Conservation (phyloP, 35 echinoderm and acorn worm genomes). For the Ptychodera flava region DNA sequence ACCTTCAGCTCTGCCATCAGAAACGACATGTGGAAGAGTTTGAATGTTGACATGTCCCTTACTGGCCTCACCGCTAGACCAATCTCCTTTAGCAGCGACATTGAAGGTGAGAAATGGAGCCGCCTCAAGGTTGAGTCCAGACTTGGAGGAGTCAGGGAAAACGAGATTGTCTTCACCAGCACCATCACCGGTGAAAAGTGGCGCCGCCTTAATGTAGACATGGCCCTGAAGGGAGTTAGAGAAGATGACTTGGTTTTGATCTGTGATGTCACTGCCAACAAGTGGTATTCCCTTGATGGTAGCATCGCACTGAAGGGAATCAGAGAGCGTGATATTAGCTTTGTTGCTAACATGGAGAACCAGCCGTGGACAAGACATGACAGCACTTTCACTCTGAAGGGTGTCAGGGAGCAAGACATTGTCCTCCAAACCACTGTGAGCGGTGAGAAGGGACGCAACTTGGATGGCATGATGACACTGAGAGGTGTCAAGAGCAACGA, state of each 20-base stretch:
- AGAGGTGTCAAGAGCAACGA: not conserved
- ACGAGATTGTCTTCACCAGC: not conserved
- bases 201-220: not conserved
- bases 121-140: not conserved
- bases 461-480: not conserved
- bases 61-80: not conserved
- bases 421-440: not conserved
- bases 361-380: not conserved
- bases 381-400: not conserved
- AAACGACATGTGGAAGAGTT: not conserved
- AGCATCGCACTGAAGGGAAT: not conserved
- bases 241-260: not conserved
- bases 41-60: not conserved
- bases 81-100: not conserved
- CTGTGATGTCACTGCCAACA: not conserved
- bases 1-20: not conserved
- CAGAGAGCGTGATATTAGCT: not conserved
- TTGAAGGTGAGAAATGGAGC: not conserved
- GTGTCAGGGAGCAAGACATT: not conserved
- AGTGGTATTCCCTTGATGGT: not conserved
- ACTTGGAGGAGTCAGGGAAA: not conserved
- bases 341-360: not conserved
- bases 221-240: not conserved
- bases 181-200: not conserved
- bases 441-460: not conserved